Conservation (phyloP, 2,113 vertebrate species). For the Dasyornis broadbenti region DNA sequence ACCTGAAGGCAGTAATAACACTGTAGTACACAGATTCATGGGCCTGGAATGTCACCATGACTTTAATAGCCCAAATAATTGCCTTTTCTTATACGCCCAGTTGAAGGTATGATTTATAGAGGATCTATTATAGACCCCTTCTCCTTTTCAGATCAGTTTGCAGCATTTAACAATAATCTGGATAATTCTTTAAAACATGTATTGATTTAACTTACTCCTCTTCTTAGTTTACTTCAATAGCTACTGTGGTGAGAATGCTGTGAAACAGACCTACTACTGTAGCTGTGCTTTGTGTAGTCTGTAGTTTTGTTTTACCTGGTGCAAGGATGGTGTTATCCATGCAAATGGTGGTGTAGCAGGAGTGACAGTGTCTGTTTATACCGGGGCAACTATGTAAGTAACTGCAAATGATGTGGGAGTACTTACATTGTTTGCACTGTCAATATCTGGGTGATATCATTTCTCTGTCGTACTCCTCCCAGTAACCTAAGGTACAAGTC, state of each 20-base stretch:
- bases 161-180: background rate
- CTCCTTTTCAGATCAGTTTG: background rate
- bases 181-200: background rate
- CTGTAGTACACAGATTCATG: background rate
- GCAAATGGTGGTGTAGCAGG: background rate
- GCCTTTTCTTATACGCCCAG: background rate
- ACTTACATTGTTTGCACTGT: background rate
- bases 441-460: background rate
- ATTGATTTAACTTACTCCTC: background rate
- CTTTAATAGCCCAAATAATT: slow-evolving; percentile 2
- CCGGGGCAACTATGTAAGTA: background rate
- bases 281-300: background rate
- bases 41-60: slow-evolving; percentile 17
- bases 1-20: slow-evolving; percentile 15
- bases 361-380: background rate
- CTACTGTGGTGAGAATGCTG: background rate
- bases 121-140: background rate
- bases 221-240: background rate
- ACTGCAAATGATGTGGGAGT: background rate
- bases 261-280: background rate
- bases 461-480: background rate
- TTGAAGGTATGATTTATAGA: background rate
- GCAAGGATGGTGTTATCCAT: background rate
- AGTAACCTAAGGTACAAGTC: background rate
- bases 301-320: background rate